phyloP scores from a whole-genome alignment of 1,140 invertebrate genomes.

The Theocolax elegans region DNA sequence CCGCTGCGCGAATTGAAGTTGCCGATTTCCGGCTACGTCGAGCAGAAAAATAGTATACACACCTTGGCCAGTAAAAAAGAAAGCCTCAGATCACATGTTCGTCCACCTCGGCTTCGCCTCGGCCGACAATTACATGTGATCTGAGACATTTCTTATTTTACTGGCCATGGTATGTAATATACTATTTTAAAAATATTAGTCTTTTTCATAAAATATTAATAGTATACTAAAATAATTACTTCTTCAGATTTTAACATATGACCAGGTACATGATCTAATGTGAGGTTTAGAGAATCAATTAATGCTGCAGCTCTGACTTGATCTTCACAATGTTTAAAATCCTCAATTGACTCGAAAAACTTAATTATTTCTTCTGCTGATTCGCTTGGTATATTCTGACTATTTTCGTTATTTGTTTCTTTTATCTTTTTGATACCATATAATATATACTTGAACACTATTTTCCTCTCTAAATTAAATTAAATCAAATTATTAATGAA shows the following conservation, averaged over 20 bases:
- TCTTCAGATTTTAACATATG: constrained; percentile 73
- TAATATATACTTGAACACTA: constrained; percentile 70
- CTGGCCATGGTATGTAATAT: no score
- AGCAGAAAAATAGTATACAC: no score
- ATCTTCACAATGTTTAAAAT: constrained; percentile 71
- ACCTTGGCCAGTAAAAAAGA: no score
- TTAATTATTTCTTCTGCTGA: constrained; percentile 66
- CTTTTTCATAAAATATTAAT: not conserved
- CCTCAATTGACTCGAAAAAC: constrained; percentile 71
- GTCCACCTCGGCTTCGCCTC: no score
- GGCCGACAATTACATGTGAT: no score
- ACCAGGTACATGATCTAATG: constrained; percentile 75
- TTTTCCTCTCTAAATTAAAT: constrained; percentile 61
- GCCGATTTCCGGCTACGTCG: no score
- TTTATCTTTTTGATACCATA: constrained; percentile 67
- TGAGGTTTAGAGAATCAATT: constrained; percentile 66
- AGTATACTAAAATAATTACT: constrained; percentile 55
- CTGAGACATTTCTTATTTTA: no score
- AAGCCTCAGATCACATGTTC: no score
- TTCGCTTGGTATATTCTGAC: not conserved
- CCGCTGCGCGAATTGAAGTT: no score
- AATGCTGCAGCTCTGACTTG: constrained; percentile 67
- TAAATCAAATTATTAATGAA: no score
- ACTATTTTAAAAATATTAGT: constrained; percentile 1
- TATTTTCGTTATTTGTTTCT: constrained; percentile 58